A percentile compares a stretch with the other conserved stretches of the same genome.
Evolutionary conservation across 2,888 invertebrate genomes (phyloP).

Genomic region (Arctia plantaginis): DNA sequence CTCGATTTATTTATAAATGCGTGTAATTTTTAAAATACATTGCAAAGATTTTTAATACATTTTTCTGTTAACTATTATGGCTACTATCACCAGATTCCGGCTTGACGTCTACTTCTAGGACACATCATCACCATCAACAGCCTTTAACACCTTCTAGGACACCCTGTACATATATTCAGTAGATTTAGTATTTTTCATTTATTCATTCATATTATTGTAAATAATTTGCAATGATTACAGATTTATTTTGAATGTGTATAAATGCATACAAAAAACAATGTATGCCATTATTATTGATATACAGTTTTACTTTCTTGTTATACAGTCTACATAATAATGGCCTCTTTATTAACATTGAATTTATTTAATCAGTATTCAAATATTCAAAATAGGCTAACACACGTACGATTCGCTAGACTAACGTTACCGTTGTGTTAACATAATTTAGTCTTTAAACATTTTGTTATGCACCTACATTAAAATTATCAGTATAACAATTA

Average conservation of each 20-base stretch:
- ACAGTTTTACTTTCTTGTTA: slow-evolving; percentile 38
- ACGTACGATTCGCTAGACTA: slow-evolving; percentile 21
- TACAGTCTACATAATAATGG: slow-evolving; percentile 36
- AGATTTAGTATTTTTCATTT: slow-evolving; percentile 29
- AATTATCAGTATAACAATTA: slow-evolving; percentile 27
- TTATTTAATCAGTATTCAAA: slow-evolving; percentile 38
- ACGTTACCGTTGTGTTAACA: slow-evolving; percentile 24
- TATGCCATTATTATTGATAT: slow-evolving; percentile 8
- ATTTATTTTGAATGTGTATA: slow-evolving; percentile 10
- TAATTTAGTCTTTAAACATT: slow-evolving; percentile 17
- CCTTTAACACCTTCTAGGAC: no score
- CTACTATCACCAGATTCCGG: no score
- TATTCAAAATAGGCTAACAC: slow-evolving; percentile 29
- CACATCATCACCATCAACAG: no score
- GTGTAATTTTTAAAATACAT: no score
- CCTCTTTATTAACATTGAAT: slow-evolving; percentile 38
- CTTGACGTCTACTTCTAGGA: no score
- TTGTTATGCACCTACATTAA: slow-evolving; percentile 8
- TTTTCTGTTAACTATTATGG: no score
- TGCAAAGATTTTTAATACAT: no score
- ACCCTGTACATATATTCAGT: no score
- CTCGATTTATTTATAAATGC: no score
- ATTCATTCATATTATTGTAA: slow-evolving; percentile 1
- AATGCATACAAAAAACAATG: not conserved
- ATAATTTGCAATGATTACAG: not conserved